These are phyloP conservation scores for Trileptium ribeirensis DNA, from an alignment of 2,888 invertebrate species.

Conservation along the genomic window DNA sequence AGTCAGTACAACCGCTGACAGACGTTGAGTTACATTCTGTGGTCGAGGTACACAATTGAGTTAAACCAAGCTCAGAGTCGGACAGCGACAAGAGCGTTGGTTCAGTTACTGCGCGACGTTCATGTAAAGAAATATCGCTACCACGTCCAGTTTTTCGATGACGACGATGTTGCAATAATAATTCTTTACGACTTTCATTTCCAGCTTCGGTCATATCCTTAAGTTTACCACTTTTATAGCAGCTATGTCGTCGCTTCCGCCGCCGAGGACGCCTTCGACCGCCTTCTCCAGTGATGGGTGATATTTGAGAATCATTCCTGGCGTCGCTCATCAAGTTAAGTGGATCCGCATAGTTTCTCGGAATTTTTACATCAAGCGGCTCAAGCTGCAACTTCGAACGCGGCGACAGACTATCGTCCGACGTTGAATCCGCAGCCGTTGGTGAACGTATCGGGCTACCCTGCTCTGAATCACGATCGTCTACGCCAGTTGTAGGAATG, in stretches of 20 bases:
- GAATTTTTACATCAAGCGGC: slow-evolving; percentile 76
- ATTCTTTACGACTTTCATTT: neutral
- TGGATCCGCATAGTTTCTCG: slow-evolving; percentile 84
- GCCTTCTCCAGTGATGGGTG: neutral
- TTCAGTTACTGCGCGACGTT: too few species aligned
- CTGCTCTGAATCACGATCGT: slow-evolving; percentile 68
- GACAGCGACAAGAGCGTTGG: neutral
- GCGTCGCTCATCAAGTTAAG: slow-evolving; percentile 63
- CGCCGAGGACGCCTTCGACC: neutral
- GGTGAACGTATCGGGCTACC: slow-evolving; percentile 81
- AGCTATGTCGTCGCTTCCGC: slow-evolving; percentile 7
- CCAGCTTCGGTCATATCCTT: neutral
- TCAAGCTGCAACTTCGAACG: slow-evolving; percentile 57
- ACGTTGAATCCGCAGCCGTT: neutral
- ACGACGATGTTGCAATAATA: neutral
- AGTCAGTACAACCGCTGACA: too few species aligned
- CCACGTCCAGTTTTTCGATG: neutral
- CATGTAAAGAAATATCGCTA: neutral
- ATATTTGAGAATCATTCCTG: neutral
- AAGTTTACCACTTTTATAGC: too few species aligned
- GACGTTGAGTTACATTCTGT: too few species aligned
- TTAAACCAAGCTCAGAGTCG: neutral
- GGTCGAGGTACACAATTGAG: too few species aligned
- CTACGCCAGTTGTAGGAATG: slow-evolving; percentile 59
- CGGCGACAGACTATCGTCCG: slow-evolving; percentile 57